phyloP scores from a whole-genome alignment of 1,140 invertebrate genomes.

The Asobara japonica region DNA sequence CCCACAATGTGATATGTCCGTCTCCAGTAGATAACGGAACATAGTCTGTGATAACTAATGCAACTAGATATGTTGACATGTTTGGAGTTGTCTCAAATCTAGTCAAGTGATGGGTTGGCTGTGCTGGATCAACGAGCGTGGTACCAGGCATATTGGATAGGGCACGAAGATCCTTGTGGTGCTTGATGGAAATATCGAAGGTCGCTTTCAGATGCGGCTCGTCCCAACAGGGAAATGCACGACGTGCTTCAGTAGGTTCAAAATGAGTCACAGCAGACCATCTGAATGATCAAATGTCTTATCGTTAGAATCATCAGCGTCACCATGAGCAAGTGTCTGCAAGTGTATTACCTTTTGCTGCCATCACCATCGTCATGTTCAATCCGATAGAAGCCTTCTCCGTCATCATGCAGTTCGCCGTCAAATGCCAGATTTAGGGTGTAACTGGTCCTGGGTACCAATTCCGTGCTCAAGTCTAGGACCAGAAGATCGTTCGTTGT shows the following conservation, averaged over 20 bases:
- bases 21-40: neutral
- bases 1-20: slow-evolving; percentile 38
- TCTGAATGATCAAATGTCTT: no score
- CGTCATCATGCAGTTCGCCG: no score
- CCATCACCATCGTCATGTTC: no score
- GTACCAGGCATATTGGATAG: slow-evolving; percentile 66
- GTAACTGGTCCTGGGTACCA: no score
- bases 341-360: no score
- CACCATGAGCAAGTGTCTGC: no score
- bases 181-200: slow-evolving; percentile 66
- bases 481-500: no score
- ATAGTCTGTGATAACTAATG: slow-evolving; percentile 76
- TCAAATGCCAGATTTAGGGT: no score
- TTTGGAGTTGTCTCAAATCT: slow-evolving; percentile 39
- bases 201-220: slow-evolving; percentile 72
- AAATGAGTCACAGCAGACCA: slow-evolving; percentile 68
- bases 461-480: no score
- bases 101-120: slow-evolving; percentile 35
- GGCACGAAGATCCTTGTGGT: slow-evolving; percentile 55
- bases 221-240: slow-evolving; percentile 78
- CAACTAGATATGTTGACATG: slow-evolving; percentile 81
- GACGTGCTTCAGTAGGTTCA: slow-evolving; percentile 72
- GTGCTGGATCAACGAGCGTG: no score
- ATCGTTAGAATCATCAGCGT: no score
- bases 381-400: no score